Evolutionary conservation across 1,140 invertebrate species (phyloP).

Genomic region (Drosophila ironensis): DNA sequence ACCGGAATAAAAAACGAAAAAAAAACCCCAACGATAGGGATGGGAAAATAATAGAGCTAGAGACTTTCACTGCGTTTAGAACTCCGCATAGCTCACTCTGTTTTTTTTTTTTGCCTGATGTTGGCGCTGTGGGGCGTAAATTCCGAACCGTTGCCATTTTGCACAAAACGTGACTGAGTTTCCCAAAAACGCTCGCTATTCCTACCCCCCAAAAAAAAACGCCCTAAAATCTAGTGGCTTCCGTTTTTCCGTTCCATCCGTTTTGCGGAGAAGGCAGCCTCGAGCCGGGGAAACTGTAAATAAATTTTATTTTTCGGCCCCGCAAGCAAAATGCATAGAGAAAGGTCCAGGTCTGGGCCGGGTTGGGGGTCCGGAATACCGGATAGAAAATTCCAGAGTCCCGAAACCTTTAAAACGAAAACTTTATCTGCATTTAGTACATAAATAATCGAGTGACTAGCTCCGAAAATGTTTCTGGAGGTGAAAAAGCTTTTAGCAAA

Average conservation of each 20-base stretch:
- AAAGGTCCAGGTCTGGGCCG: too few species aligned
- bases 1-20: not conserved
- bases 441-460: slow-evolving; percentile 50
- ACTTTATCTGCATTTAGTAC: slow-evolving; percentile 71
- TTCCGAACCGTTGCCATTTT: slow-evolving; percentile 62
- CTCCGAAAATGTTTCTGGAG: not conserved
- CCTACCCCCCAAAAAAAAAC: not conserved
- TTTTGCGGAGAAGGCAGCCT: not conserved
- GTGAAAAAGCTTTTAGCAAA: slow-evolving; percentile 59
- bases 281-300: slow-evolving; percentile 43
- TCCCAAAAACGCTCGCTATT: not conserved
- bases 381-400: not conserved
- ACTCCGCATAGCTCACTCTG: slow-evolving; percentile 12
- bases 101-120: slow-evolving; percentile 17
- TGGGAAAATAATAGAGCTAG: slow-evolving; percentile 26
- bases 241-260: slow-evolving; percentile 27
- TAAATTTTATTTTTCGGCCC: slow-evolving; percentile 61
- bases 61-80: slow-evolving; percentile 37
- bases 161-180: slow-evolving; percentile 59
- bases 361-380: slow-evolving; percentile 14
- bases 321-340: slow-evolving; percentile 45
- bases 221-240: slow-evolving; percentile 9
- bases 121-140: slow-evolving; percentile 24
- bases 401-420: slow-evolving; percentile 39
- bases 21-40: not conserved